Evolutionary conservation across 1,140 invertebrate genomes (phyloP).

Genomic region (Caerostris darwini): DNA sequence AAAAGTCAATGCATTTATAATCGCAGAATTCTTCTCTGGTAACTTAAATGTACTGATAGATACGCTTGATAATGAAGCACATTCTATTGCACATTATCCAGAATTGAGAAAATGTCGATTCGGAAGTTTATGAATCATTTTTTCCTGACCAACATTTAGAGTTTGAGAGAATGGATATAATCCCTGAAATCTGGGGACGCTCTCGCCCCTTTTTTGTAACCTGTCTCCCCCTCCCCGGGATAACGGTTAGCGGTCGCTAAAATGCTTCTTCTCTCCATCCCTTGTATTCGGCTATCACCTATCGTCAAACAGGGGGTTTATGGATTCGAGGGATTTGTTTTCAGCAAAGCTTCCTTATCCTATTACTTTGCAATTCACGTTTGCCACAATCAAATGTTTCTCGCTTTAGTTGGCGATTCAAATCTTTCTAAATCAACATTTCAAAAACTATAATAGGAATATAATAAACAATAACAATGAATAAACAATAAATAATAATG

Average conservation of each 20-base stretch:
- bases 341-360: constrained; percentile 75
- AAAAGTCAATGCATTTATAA: too few relatives aligned
- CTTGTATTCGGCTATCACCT: constrained; percentile 56
- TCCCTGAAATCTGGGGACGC: not conserved
- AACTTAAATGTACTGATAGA: too few relatives aligned
- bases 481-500: too few relatives aligned
- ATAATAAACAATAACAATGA: too few relatives aligned
- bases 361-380: constrained; percentile 61
- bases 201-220: not conserved
- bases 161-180: not conserved
- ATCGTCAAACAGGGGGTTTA: constrained; percentile 73
- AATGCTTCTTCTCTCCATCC: constrained; percentile 49
- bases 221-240: not conserved
- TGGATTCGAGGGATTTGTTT: constrained; percentile 76
- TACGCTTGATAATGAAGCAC: too few relatives aligned
- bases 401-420: constrained; percentile 48
- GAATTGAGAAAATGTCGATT: too few relatives aligned
- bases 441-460: too few relatives aligned
- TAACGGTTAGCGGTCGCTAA: constrained; percentile 27
- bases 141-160: not conserved
- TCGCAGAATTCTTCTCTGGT: too few relatives aligned
- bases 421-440: not conserved
- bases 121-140: too few relatives aligned
- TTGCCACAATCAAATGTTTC: not conserved
- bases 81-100: too few relatives aligned